Percentiles rank a stretch among this genome's conserved stretches.
Evolutionary conservation across 2,113 vertebrate genomes (phyloP).

Genomic region (Nothobranchius furzeri): DNA sequence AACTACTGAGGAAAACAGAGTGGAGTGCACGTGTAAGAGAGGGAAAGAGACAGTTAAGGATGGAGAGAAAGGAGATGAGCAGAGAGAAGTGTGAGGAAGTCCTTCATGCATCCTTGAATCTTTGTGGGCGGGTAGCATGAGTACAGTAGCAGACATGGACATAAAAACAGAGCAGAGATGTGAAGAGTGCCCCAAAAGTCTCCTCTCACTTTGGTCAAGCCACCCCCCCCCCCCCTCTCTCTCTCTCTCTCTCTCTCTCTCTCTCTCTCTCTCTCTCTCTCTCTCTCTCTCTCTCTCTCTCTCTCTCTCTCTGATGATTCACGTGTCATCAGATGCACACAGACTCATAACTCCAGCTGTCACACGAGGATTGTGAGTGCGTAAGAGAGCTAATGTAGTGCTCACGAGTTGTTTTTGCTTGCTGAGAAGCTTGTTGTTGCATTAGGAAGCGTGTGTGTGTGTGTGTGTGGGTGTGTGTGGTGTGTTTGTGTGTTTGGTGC

Average conservation of each 20-base stretch:
- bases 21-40: constrained; percentile 25
- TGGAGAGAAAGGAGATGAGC: constrained; percentile 24
- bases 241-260: constrained; percentile 8
- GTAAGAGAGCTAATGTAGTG: constrained; percentile 7
- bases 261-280: not conserved
- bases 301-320: constrained; percentile 36
- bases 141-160: constrained; percentile 30
- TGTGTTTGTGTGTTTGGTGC: no score
- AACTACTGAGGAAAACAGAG: constrained; percentile 60
- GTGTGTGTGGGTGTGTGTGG: no score
- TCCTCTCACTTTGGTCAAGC: no score
- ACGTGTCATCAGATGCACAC: constrained; percentile 14
- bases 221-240: constrained; percentile 10
- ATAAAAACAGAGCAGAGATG: constrained; percentile 20
- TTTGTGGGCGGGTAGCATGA: constrained; percentile 47
- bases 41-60: not conserved
- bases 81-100: constrained; percentile 42
- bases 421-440: constrained; percentile 29
- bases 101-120: constrained; percentile 68
- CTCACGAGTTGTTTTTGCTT: constrained; percentile 38
- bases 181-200: constrained; percentile 32
- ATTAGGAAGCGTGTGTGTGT: not conserved
- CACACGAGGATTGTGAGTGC: constrained; percentile 21
- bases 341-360: constrained; percentile 18
- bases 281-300: constrained; percentile 10